Evolutionary conservation across 2,113 vertebrate genomes (phyloP), one percentile per base, ranked within the genome.

Genomic region (Ciconia maguari): DNA sequence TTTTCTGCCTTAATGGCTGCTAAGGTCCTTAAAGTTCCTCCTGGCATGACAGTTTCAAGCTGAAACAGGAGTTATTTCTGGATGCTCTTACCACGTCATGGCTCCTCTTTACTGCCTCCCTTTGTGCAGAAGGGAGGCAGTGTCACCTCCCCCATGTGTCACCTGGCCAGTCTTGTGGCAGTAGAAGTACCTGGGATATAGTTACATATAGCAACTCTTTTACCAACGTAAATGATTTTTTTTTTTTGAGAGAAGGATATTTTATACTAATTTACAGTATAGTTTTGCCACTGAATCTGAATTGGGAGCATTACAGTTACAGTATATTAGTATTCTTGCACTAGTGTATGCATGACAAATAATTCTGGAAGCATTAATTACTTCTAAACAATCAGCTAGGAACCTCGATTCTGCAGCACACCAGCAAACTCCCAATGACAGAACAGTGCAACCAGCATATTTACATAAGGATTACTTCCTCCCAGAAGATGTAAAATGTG

Each of bases 401-500:
- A 92, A 61, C 13, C 25, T 77, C 52, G n/a, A 17, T 80, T 96
- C 70, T 92, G 82, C 70, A 85, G 74, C 55, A 87, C 81, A 91
- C 51, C 46, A 84, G 76, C 51, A 93, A 94, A 84, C 57, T 95
- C 62, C 52, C 92, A 94, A 24, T 69, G 76, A 85, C 52, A 81
- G 54, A 89, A 74, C 77, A 92, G 70, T 15, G 41, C 75, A 94
- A 82, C 34, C 58, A 88, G 54, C 19, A 26, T 81, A 81, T 91
- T 91, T 95, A 83, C 1, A 1, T 46, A 93, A 87, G 41, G 64
- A 80, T 61, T 88, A 71, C 34, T 85, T 92, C 70, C 58, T 83
- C 86, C 21, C 49, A 76, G 57, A 93, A 93, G 75, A 88, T 69
- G 44, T 61, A 93, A 94, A 83, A 90, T 69, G 62, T 92, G 75